Evolutionary conservation across 2,797 vertebrate genomes (phyloP), one percentile per base, ranked within the genome.

Genomic region (Myotis vivesi): DNA sequence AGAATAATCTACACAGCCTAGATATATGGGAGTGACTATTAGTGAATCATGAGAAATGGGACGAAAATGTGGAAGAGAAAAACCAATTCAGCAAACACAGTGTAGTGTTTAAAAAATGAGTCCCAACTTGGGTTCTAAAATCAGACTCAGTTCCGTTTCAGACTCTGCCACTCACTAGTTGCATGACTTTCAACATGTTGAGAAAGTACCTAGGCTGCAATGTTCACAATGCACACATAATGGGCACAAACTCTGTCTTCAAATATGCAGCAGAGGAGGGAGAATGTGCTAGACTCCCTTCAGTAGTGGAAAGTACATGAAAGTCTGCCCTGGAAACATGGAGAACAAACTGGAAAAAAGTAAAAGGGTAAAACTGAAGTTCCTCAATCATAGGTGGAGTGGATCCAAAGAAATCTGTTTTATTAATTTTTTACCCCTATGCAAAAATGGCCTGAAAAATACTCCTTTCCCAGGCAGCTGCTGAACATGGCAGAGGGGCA

Each of bases 31-130:
- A 49, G 22, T 80, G 55, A 55, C 25, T 87, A 2, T 91, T 59
- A 86, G 19, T 33, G 30, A 96, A 91, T 73, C 41, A 80, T 79
- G 12, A 89, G 3, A 12, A 69, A 77, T 81, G 13, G 33, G 81
- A 94, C 62, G 38, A 55, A 95, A 94, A 53, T 80, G 19, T 6
- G 89, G 49, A 94, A 55, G 10, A 95, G n/a, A 81, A 95, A 81
- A 88, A 69, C 3, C n/a, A 92, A 38, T 1, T 92, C 71, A 75
- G 13, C 30, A 53, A 87, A 59, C 62, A 51, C 2, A 55, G 8
- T 23, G 49, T 8, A 91, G 46, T 81, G 15, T 82, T 86, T 68
- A 25, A 51, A 82, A 87, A 59, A 44, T 51, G 15, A 3, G 9
- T 92, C 55, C 51, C 23, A 92, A 88, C n/a, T 69, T 81, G 3